Evolutionary conservation across 2,797 vertebrate genomes (phyloP).

Genomic region (Pantherophis vulpinus): DNA sequence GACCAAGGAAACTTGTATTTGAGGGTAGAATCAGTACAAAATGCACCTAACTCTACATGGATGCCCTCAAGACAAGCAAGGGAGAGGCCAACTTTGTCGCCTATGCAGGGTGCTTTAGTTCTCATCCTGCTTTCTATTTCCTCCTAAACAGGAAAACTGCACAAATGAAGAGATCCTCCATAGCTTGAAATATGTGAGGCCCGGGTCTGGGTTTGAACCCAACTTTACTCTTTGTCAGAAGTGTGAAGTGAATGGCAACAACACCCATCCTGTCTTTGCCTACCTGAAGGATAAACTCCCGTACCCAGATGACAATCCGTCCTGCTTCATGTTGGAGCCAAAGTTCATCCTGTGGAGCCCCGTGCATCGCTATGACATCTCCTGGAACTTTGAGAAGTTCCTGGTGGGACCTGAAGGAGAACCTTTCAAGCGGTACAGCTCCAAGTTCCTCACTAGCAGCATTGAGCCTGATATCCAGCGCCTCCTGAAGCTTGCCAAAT

Average conservation of each 20-base stretch:
- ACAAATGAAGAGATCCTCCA: slow-evolving; percentile 89
- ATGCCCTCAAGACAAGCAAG: background rate
- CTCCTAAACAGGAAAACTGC: slow-evolving; percentile 84
- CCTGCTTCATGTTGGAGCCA: slow-evolving; percentile 84
- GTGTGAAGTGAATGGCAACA: slow-evolving; percentile 90
- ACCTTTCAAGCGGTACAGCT: slow-evolving; percentile 95
- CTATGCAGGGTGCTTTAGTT: background rate
- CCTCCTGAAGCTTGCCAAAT: slow-evolving; percentile 91
- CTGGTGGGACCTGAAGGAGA: slow-evolving; percentile 94
- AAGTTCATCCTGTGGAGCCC: slow-evolving; percentile 90
- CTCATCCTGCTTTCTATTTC: background rate
- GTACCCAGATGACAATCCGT: slow-evolving; percentile 82
- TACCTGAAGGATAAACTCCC: slow-evolving; percentile 96
- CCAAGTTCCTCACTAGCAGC: slow-evolving; percentile 80
- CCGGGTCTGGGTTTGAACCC: slow-evolving; percentile 87
- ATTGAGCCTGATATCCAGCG: slow-evolving; percentile 94
- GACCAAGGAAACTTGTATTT: background rate
- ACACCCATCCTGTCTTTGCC: slow-evolving; percentile 89
- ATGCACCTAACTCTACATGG: background rate
- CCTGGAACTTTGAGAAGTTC: slow-evolving; percentile 99
- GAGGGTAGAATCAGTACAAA: background rate
- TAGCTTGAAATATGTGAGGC: slow-evolving; percentile 87
- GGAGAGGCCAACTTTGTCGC: background rate
- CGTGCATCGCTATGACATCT: slow-evolving; percentile 82
- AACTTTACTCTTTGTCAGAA: slow-evolving; percentile 89